phyloP scores from a whole-genome alignment of 92 coral and sea anemone species.

The Hydrozoanthus gracilis region DNA sequence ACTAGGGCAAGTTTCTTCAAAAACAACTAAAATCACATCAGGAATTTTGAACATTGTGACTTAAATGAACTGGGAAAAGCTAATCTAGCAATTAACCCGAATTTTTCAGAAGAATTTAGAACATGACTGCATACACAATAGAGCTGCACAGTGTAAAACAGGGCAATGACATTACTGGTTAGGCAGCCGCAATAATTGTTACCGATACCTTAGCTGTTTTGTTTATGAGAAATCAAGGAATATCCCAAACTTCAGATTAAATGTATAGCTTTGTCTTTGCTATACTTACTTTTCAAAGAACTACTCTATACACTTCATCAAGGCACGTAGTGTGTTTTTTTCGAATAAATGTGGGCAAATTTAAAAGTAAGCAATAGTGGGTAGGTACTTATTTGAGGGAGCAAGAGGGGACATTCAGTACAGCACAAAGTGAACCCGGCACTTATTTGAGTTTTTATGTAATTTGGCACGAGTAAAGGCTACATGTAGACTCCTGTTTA shows the following conservation, averaged over 20 bases:
- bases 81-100: background rate
- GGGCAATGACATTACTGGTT: background rate
- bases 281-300: background rate
- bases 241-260: slow-evolving; percentile 6
- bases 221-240: slow-evolving; percentile 6
- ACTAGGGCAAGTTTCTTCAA: slow-evolving; percentile 8
- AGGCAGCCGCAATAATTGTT: slow-evolving; percentile 9
- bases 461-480: slow-evolving; percentile 9
- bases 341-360: background rate
- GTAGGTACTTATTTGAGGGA: slow-evolving; percentile 5
- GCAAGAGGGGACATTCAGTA: slow-evolving; percentile 10
- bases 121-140: background rate
- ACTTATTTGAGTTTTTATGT: slow-evolving; percentile 5
- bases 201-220: background rate
- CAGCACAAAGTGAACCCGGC: background rate
- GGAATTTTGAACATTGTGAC: slow-evolving; percentile 2
- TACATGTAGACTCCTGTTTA: background rate
- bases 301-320: slow-evolving; percentile 7
- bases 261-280: background rate
- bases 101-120: background rate
- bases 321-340: background rate
- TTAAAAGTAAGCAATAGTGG: background rate
- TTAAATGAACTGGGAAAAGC: slow-evolving; percentile 1
- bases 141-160: background rate
- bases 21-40: slow-evolving; percentile 1